Base-by-base conservation (phyloP, 2,113 vertebrate genomes). In the Lamprologus speciosus region DNA sequence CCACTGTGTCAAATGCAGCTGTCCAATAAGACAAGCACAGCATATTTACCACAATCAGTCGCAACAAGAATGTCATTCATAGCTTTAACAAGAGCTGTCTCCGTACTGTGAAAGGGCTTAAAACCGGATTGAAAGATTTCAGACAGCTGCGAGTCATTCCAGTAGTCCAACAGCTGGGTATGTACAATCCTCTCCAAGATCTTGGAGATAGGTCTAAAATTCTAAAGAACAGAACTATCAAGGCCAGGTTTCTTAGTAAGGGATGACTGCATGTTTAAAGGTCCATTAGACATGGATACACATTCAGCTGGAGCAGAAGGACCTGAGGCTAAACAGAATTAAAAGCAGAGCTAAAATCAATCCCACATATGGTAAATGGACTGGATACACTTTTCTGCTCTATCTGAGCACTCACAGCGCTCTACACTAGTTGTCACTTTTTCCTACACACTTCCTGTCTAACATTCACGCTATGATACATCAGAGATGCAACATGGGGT, bases 301-400 rank as follows among this genome's bases (percentile, higher is more conserved):
- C 55, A 58, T 58, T 58, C 55, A 58, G 55, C 55, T 58, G 55
- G 55, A 57, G 14, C 55, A 58, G 55, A 58, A 58, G 26, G 26
- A 58, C 55, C 55, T 4, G 55, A 58, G 26, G 55, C 2, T 50
- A 50, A 50, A 50, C 1, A 50, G 1, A 58, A 28, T 58, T 58
- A 28, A 28, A 5, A 58, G 13, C 55, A 58, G 55, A 57, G 55
- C 23, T 16, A 28, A 57, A 9, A 57, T 57, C 13, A 57, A 57
- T 58, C 55, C 55, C 55, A 57, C 55, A 57, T 28, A 28, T 57
- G 23, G 55, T 28, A 57, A 57, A 57, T 57, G 55, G 4, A 57
- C 55, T 57, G 23, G 23, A 16, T 57, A 57, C 55, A 57, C 55
- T 28, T 57, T 57, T 57, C 12, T 57, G 0, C 54, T 28, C 54